Conservation (phyloP, 1,140 invertebrate species). For the Orius insidiosus region DNA sequence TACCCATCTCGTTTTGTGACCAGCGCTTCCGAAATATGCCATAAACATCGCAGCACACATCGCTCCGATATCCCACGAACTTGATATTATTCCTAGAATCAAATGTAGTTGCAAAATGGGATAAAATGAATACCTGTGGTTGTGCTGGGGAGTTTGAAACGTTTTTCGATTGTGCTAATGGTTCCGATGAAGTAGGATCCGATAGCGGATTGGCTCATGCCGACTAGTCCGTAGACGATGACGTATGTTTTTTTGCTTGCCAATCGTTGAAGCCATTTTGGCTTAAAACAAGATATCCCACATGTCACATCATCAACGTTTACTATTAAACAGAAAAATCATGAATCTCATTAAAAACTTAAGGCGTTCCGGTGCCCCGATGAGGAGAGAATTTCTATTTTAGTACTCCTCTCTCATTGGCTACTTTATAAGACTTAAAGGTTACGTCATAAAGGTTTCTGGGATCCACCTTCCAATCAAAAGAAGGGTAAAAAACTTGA, state of each 20-base stretch:
- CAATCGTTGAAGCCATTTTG: conserved; percentile 42
- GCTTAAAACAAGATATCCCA: conserved; percentile 39
- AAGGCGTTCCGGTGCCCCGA: no score
- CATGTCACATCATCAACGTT: conserved; percentile 26
- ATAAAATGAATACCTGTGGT: conserved; percentile 36
- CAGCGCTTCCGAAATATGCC: conserved; percentile 16
- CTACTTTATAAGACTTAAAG: no score
- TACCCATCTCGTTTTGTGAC: conserved; percentile 20
- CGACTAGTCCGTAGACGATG: conserved; percentile 48
- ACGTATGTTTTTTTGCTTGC: conserved; percentile 58
- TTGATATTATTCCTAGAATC: conserved; percentile 15
- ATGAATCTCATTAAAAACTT: no score
- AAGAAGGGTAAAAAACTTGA: no score
- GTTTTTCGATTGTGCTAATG: conserved; percentile 58
- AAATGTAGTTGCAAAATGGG: no score
- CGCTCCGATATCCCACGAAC: conserved; percentile 18
- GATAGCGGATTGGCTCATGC: conserved; percentile 50
- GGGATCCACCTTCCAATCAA: no score
- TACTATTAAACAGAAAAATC: background rate
- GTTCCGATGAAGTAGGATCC: conserved; percentile 58
- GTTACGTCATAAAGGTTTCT: no score
- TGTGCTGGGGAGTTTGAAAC: conserved; percentile 57
- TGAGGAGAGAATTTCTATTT: no score
- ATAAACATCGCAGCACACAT: conserved; percentile 11
- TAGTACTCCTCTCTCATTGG: no score